phyloP scores from a whole-genome alignment of 2,113 vertebrate species.

The Rhinichthys klamathensis region DNA sequence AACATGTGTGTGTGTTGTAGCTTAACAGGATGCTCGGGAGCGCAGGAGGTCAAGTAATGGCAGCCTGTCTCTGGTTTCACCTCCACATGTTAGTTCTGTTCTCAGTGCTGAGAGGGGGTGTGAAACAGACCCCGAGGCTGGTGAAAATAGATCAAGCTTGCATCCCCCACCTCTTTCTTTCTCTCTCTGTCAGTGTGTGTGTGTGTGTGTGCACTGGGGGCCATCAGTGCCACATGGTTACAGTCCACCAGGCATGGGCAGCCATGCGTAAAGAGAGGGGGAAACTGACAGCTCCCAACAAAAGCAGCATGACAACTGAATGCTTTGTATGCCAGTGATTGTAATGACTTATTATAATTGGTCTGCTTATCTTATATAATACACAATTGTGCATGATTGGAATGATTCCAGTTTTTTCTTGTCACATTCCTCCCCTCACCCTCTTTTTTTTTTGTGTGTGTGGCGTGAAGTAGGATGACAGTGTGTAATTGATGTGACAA shows the following conservation, averaged over 20 bases:
- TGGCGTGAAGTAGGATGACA: slow-evolving; percentile 50
- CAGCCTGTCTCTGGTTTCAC: slow-evolving; percentile 56
- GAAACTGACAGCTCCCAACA: slow-evolving; percentile 56
- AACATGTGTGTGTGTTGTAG: slow-evolving; percentile 51
- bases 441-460: slow-evolving; percentile 13
- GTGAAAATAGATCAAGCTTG: slow-evolving; percentile 58
- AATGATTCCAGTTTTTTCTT: slow-evolving; percentile 33
- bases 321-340: slow-evolving; percentile 60
- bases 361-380: slow-evolving; percentile 62
- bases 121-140: slow-evolving; percentile 55
- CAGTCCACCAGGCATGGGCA: slow-evolving; percentile 57
- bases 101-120: slow-evolving; percentile 54
- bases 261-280: slow-evolving; percentile 58
- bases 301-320: slow-evolving; percentile 52
- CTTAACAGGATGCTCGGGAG: slow-evolving; percentile 54
- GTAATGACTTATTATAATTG: slow-evolving; percentile 63
- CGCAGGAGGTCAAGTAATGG: slow-evolving; percentile 50
- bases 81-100: slow-evolving; percentile 56
- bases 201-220: slow-evolving; percentile 35
- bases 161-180: not conserved
- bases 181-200: slow-evolving; percentile 24
- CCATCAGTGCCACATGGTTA: slow-evolving; percentile 58
- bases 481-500: slow-evolving; percentile 69
- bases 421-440: slow-evolving; percentile 28
- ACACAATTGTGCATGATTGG: slow-evolving; percentile 54